Percentiles rank a stretch among this genome's conserved stretches.
These are phyloP conservation scores for Lasaia peninsularis DNA, from an alignment of 1,140 invertebrate species.

Conservation along the genomic window DNA sequence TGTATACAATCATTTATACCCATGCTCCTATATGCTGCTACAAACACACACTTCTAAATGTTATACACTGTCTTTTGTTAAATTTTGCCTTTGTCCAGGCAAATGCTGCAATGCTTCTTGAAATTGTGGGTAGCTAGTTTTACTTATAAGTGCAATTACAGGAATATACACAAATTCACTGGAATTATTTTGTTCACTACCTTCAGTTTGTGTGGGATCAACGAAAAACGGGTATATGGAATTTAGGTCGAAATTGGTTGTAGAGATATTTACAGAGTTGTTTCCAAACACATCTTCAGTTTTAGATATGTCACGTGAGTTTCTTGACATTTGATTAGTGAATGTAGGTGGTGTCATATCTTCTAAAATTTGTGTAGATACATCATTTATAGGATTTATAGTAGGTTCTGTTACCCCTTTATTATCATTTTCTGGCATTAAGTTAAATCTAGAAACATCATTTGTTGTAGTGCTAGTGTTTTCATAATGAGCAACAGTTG, in stretches of 20 bases:
- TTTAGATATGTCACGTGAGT: not conserved
- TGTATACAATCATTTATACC: too few relatives aligned
- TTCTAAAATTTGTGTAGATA: not conserved
- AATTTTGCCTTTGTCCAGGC: not conserved
- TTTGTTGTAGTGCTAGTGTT: not conserved
- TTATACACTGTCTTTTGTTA: not conserved
- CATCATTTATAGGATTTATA: not conserved
- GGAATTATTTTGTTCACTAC: not conserved
- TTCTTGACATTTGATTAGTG: conserved; percentile 2
- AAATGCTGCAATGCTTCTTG: conserved; percentile 5
- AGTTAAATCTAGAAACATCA: not conserved
- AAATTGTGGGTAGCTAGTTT: conserved; percentile 14
- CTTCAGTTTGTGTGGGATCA: not conserved
- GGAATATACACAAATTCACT: conserved; percentile 13
- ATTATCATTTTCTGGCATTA: not conserved
- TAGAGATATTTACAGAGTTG: not conserved
- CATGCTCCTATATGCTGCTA: too few relatives aligned
- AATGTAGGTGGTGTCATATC: not conserved
- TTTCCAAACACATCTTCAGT: not conserved
- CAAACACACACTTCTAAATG: too few relatives aligned
- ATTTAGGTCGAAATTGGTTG: not conserved
- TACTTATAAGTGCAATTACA: conserved; percentile 13
- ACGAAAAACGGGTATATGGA: conserved; percentile 12
- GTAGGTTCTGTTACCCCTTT: not conserved
- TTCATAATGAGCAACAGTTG: too few relatives aligned